Percentiles rank a stretch among this genome's conserved stretches.
These are phyloP conservation scores for Mobula birostris DNA, from an alignment of 2,113 vertebrate genomes.

Conservation along the genomic window DNA sequence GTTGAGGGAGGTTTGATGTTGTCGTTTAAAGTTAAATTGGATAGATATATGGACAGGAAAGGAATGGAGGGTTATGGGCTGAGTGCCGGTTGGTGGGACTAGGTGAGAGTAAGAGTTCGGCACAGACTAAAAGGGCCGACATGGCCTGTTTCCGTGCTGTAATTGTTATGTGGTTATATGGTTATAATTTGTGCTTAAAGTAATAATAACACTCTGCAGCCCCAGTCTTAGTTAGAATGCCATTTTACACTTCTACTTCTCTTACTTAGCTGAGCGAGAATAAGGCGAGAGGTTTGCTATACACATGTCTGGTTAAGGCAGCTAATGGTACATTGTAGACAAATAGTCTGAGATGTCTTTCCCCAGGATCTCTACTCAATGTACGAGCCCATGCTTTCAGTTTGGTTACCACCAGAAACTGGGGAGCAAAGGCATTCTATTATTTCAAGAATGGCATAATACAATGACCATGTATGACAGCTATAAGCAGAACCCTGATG, in stretches of 20 bases:
- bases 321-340: background rate
- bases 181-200: too few relatives aligned
- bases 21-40: too few relatives aligned
- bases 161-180: too few relatives aligned
- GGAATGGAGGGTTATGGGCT: too few relatives aligned
- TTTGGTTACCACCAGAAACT: background rate
- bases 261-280: background rate
- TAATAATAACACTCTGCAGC: background rate
- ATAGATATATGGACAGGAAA: too few relatives aligned
- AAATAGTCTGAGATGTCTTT: background rate
- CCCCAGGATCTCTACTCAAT: background rate
- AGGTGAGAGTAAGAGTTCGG: too few relatives aligned
- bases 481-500: background rate
- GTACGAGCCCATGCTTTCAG: background rate
- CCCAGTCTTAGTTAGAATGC: background rate
- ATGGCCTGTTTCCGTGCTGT: too few relatives aligned
- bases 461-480: background rate
- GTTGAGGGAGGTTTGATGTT: too few relatives aligned
- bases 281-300: background rate
- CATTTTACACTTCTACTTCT: background rate
- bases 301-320: background rate
- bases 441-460: background rate
- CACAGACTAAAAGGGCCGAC: too few relatives aligned
- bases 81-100: too few relatives aligned
- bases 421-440: background rate